Conservation (phyloP, 2,888 invertebrate species). For the Nemoura dubitans region DNA sequence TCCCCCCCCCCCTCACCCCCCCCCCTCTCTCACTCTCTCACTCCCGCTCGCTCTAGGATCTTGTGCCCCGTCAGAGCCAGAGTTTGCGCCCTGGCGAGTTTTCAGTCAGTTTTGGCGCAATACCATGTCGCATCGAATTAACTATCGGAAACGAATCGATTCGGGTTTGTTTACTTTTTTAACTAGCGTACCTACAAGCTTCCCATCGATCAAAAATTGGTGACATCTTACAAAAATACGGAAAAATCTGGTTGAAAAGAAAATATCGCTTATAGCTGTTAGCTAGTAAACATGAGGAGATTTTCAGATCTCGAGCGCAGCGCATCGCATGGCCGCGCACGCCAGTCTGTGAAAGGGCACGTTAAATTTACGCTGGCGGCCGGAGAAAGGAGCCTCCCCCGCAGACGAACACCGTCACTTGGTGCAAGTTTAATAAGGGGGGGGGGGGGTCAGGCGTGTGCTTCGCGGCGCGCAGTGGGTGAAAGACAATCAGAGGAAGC, state of each 20-base stretch:
- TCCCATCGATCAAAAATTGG: neutral
- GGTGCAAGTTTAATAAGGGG: neutral
- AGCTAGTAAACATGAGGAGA: no score
- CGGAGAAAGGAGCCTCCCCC: neutral
- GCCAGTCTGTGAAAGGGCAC: no score
- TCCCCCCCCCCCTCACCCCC: no score
- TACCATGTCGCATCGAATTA: neutral
- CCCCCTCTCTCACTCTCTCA: no score
- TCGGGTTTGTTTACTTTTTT: neutral
- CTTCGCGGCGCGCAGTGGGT: neutral
- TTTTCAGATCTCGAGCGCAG: no score
- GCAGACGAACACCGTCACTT: neutral
- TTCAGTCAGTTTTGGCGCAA: neutral
- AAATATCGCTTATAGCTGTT: no score
- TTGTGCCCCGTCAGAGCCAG: neutral
- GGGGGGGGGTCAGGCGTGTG: neutral
- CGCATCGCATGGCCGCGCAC: no score
- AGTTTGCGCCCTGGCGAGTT: neutral
- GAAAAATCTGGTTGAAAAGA: neutral
- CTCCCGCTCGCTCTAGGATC: no score
- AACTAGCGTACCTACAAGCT: neutral
- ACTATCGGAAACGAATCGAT: neutral
- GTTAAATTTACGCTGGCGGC: no score
- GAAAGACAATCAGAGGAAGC: neutral
- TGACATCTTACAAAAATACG: neutral